Percentiles rank a stretch among this genome's conserved stretches.
Evolutionary conservation across 2,888 invertebrate genomes (phyloP).

Genomic region (Petrolisthes manimaculis): DNA sequence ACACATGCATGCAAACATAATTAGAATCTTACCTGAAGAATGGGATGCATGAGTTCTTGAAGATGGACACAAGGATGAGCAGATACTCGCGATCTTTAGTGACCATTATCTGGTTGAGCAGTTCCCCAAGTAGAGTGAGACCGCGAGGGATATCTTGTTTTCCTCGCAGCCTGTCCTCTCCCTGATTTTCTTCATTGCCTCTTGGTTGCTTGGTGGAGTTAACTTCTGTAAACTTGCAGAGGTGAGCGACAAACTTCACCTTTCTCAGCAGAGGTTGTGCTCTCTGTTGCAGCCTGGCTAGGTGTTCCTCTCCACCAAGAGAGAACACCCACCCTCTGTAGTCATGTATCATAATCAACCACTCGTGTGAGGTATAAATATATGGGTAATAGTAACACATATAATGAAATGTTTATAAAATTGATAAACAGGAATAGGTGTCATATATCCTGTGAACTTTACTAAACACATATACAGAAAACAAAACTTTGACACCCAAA

Average conservation of each 20-base stretch:
- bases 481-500: too few species aligned
- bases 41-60: slow-evolving; percentile 38
- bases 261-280: slow-evolving; percentile 37
- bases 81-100: slow-evolving; percentile 45
- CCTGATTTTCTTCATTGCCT: not conserved
- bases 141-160: slow-evolving; percentile 13
- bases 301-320: slow-evolving; percentile 31
- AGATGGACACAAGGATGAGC: slow-evolving; percentile 40
- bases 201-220: not conserved
- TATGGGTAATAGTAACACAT: too few species aligned
- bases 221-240: slow-evolving; percentile 23
- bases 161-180: not conserved
- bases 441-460: too few species aligned
- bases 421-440: too few species aligned
- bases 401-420: too few species aligned
- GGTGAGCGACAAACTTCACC: slow-evolving; percentile 35
- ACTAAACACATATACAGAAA: too few species aligned
- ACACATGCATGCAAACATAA: not conserved
- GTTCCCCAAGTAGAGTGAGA: slow-evolving; percentile 35
- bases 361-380: too few species aligned
- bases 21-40: slow-evolving; percentile 34
- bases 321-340: slow-evolving; percentile 42
- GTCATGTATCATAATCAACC: not conserved
- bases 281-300: slow-evolving; percentile 30
- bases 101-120: slow-evolving; percentile 25